Evolutionary conservation across 2,797 vertebrate genomes (phyloP), one percentile per base, ranked within the genome.

Genomic region (Ctenochaetus hawaiiensis): DNA sequence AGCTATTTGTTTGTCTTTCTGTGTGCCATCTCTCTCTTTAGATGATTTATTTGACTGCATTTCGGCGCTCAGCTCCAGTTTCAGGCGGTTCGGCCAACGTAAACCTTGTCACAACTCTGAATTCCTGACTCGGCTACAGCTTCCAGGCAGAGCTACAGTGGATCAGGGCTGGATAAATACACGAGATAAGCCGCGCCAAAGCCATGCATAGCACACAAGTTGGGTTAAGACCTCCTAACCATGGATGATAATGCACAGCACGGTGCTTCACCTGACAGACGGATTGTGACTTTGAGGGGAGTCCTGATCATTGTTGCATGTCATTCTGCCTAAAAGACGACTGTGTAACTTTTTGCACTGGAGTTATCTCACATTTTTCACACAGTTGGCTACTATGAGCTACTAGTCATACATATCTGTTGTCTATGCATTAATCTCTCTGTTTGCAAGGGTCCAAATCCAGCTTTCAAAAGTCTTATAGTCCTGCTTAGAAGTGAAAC

Each of bases 71-170:
- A 41, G 91, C 93, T 95, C 89, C 77, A 67, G 92, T 95, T 95
- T 93, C 93, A 83, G 75, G 82, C 79, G 26, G 81, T 44, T 77
- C 64, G 56, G 93, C 94, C 94, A 94, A 95, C 75, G 84, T 94
- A 94, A 94, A 94, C 93, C 88, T 86, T 94, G 91, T 91, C 93
- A 91, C 89, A 92, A 93, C 83, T 90, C 80, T 66, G 88, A 93
- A 94, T 94, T 94, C 93, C 92, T 91, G 83, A 82, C 83, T 72
- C 37, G 81, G 75, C 89, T 89, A 89, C 92, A 87, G 91, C 90
- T 94, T 91, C 92, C 89, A 93, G 92, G 92, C 91, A 82, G 84
- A 87, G 85, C 81, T 90, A 76, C 59, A 81, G 68, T 23, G 84
- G 91, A 92, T 93, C 86, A 89, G 87, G 23, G 60, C 81, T 83